Evolutionary conservation across 2,888 invertebrate species (phyloP), one percentile per base, ranked within the genome.

Genomic region (Pogonocherus hispidulus): DNA sequence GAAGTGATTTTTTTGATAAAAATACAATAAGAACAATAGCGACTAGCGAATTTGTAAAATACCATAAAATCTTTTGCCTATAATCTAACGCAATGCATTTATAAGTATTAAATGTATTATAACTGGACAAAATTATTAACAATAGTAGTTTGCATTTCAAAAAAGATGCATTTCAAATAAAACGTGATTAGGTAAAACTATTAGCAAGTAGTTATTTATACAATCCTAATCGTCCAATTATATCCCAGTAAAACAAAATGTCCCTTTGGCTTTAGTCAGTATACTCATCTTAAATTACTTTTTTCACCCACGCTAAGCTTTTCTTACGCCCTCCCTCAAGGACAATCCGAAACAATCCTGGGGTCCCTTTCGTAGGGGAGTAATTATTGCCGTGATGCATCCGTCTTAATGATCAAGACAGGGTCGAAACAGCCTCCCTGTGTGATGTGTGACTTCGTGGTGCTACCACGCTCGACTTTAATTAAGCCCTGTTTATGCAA

Each of bases 401-500:
- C 62, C 62, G 20, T 62, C 62, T 22, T 49, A 51, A 51, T 46
- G 59, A 59, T 59, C 59, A 19, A 27, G 49, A 54, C 49, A 44
- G 32, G 16, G 16, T 27, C 59, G 59, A 59, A 59, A 27, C 27
- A 46, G 46, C 46, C 23, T 47, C 16, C 56, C 47, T 57, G 57
- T 66, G 63, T 63, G 63, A 69, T 63, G 59, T 69, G 69, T 69
- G 51, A 69, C 63, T 66, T 66, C 47, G 18, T 47, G 47, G 51
- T 59, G 27, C 54, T 46, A 41, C 22, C 54, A 59, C 32, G 60
- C n/a, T 35, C n/a, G 35, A 14, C 44, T 68, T 64, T 65, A 68
- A 68, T 68, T 68, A 68, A 68, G 56, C 19, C 19, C 63, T 55
- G 63, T 68, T 68, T 68, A 68, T 68, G 68, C 68, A 64, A 68